Base-by-base conservation (phyloP, 2,113 vertebrate genomes). In the Eidolon helvum region DNA sequence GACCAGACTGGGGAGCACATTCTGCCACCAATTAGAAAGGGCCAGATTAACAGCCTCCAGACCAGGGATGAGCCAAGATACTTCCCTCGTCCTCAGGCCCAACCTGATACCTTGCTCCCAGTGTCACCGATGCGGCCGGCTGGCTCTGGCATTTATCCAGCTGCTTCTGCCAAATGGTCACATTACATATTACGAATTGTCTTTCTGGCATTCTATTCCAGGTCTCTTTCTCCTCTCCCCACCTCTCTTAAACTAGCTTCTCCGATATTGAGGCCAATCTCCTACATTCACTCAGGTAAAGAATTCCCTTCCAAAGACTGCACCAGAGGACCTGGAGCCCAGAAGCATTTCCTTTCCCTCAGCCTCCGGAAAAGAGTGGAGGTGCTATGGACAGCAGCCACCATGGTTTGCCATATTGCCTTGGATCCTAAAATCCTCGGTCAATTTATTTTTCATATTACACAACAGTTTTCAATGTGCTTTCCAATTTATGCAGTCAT, bases 141-240 rank as follows among this genome's bases (percentile, higher is more conserved):
- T 90, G 91, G 91, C 96, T 91, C 61, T 75, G 82, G 94, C 75
- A 69, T 71, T 79, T 66, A 48, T 69, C 78, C 69, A 80, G 69
- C 75, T 68, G 40, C 72, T 75, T 92, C 48, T 77, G 71, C 82
- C 90, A 94, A 96, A 80, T 33, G 50, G 86, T 85, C 95, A 90
- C 38, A 78, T 65, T 24, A 66, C 84, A 63, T 68, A 57, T 45
- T 61, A 38, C 48, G 16, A 78, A 68, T 0, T 26, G 38, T 95
- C 90, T 79, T 90, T 61, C 78, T 35, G 45, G 57, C 22, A 43
- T 90, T 50, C 69, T 26, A 19, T 79, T 43, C 74, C 57, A 50
- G 40, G 35, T 71, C 63, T 63, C 50, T 65, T 26, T 65, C 33
- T 91, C 69, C 68, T 50, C 28, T 65, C 59, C 45, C 22, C 38